Evolutionary conservation across 2,113 vertebrate species (phyloP), one percentile per base, ranked within the genome.

Genomic region (Donacobius atricapilla): DNA sequence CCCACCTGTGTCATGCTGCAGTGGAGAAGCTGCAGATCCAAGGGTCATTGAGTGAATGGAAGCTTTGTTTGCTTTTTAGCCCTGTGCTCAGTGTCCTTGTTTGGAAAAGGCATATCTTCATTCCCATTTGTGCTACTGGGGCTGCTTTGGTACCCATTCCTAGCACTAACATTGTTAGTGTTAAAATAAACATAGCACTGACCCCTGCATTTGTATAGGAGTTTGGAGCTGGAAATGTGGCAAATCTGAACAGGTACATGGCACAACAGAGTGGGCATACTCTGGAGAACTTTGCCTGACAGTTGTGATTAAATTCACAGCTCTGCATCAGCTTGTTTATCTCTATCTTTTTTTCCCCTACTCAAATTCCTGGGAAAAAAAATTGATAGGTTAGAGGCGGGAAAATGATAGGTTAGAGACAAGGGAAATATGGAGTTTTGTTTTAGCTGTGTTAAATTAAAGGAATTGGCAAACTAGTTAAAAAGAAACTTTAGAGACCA

Each of bases 361-460:
- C 81, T 78, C 40, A 17, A 30, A 33, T 83, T 88, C 45, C 68
- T 75, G 27, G n/a, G 23, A 58, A 87, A 69, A 93, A 94, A 13
- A 93, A 94, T 12, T 24, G 16, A 64, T 18, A 72, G 6, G 8
- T 73, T 77, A 44, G 33, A 51, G 25, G 22, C 47, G 28, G 25
- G n/a, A 80, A 88, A 95, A 18, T 33, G 37, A 68, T 18, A 76
- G 5, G 7, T 71, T 81, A 60, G 48, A 51, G n/a, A 48, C 18
- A 82, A 75, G 35, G 30, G 80, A 92, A 94, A 77, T 21, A 56
- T 0, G 1, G 23, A 87, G 14, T 56, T 93, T 68, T 5, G 7
- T 9, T 81, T 82, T 84, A 90, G n/a, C 23, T 44, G 17, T 48
- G 16, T 89, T 93, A 83, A 87, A 61, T 87, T 69, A 77, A 93